Conservation (phyloP, 2,888 invertebrate genomes). For the Drosophila phalerata region DNA sequence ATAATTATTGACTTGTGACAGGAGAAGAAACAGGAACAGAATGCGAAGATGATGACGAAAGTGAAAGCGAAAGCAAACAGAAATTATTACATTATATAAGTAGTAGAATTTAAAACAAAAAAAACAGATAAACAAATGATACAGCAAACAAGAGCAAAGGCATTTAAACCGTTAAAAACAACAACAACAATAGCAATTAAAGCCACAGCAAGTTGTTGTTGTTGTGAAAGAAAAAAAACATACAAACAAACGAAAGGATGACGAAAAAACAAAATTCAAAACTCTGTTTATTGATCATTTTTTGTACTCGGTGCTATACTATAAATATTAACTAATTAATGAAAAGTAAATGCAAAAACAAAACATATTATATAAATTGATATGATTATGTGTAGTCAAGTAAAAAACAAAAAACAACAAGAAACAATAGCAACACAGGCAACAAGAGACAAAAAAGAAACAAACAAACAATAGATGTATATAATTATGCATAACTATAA, state of each 20-base stretch:
- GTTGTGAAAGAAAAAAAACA: slow-evolving; percentile 18
- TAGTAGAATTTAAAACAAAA: slow-evolving; percentile 76
- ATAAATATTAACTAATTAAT: slow-evolving; percentile 81
- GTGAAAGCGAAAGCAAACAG: slow-evolving; percentile 47
- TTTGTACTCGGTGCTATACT: slow-evolving; percentile 85
- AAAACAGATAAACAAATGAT: slow-evolving; percentile 37
- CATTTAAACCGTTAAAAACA: slow-evolving; percentile 45
- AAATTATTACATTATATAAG: slow-evolving; percentile 79
- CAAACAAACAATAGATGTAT: slow-evolving; percentile 47
- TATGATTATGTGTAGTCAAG: slow-evolving; percentile 73
- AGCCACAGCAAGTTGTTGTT: slow-evolving; percentile 53
- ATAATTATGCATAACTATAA: slow-evolving; percentile 58
- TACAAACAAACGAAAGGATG: slow-evolving; percentile 10
- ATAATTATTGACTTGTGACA: slow-evolving; percentile 19
- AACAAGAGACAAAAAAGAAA: slow-evolving; percentile 21
- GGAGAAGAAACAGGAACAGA: slow-evolving; percentile 6
- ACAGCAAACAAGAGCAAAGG: slow-evolving; percentile 39
- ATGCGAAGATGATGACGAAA: slow-evolving; percentile 20
- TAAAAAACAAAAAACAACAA: slow-evolving; percentile 40
- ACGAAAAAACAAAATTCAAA: slow-evolving; percentile 60
- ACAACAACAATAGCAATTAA: slow-evolving; percentile 12
- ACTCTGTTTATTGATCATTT: slow-evolving; percentile 79
- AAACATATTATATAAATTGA: slow-evolving; percentile 60
- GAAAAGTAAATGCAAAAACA: slow-evolving; percentile 48
- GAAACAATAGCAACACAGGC: slow-evolving; percentile 28